Base-by-base conservation (phyloP, 2,888 invertebrate genomes). In the Muschampia plurimacula region DNA sequence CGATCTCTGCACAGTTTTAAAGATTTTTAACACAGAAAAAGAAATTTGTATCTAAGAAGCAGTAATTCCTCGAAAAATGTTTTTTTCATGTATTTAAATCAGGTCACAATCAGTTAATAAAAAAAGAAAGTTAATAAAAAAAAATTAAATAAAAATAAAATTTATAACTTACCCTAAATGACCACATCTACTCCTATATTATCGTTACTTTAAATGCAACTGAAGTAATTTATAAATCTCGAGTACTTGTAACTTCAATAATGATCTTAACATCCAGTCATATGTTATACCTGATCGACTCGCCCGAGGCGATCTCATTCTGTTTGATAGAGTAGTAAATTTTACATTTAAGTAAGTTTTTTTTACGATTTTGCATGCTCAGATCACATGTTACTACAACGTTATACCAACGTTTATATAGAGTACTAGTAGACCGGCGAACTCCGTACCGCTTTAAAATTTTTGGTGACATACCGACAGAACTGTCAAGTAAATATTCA, bases 271-370 rank as follows among this genome's bases (percentile, higher is more conserved):
- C 57, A 28, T 67, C 67, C 57, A 57, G 57, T 22, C 67, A 67
- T 67, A 57, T 57, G 41, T 67, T 22, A 67, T 57, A 44, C 41
- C 66, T 32, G 67, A 57, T 67, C 52, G 67, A 57, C 28, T 57
- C 12, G 67, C 67, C 67, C 28, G 28, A 55, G 67, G 67, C 67
- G 41, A 57, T 28, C 57, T 41, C 55, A 44, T 55, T 67, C 55
- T 55, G 57, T 57, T n/a, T 67, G 67, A 67, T 67, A 67, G 57
- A 67, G 57, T 67, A 67, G 41, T 67, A 57, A 62, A 62, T 67
- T 41, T 67, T 28, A 41, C 12, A 44, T 57, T 67, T 57, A 41
- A 28, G 28, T 41, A 22, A 22, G 22, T 63, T 22, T 59, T 32
- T 59, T 12, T 32, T 52, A 32, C 5, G 5, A 59, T 59, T 32